Evolutionary conservation across 2,888 invertebrate species (phyloP).

Genomic region (Phrixothrix hirtus): DNA sequence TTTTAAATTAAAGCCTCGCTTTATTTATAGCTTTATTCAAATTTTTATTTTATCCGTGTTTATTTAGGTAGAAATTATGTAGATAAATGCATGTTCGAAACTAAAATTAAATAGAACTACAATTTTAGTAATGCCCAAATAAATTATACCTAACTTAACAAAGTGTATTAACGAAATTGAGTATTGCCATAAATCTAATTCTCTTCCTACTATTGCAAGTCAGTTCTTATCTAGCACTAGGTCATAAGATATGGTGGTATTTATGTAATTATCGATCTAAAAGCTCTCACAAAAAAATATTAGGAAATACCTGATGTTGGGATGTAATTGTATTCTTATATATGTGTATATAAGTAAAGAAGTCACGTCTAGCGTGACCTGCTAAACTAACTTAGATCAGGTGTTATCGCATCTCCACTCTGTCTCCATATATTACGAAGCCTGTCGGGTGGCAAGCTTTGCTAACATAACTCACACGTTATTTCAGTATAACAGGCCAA

Average conservation of each 20-base stretch:
- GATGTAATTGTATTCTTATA: too few relatives aligned
- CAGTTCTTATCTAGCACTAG: constrained; percentile 21
- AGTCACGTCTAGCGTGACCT: constrained; percentile 45
- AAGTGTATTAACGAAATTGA: constrained; percentile 48
- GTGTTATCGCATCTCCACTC: constrained; percentile 51
- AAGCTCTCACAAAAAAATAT: too few relatives aligned
- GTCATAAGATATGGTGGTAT: too few relatives aligned
- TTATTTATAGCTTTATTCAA: constrained; percentile 11
- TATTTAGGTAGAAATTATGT: constrained; percentile 7
- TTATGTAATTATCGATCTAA: too few relatives aligned
- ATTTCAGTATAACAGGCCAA: constrained; percentile 37
- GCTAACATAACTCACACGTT: constrained; percentile 45
- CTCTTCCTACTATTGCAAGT: constrained; percentile 25
- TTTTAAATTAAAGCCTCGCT: constrained; percentile 3
- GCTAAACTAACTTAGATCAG: constrained; percentile 46
- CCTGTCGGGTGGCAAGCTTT: constrained; percentile 38
- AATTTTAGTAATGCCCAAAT: constrained; percentile 2
- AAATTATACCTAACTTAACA: constrained; percentile 37
- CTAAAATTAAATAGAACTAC: constrained; percentile 5
- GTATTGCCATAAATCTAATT: constrained; percentile 44
- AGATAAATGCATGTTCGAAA: constrained; percentile 8
- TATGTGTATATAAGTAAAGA: too few relatives aligned
- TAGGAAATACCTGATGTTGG: too few relatives aligned
- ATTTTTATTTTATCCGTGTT: constrained; percentile 7
- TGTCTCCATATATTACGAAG: constrained; percentile 49